Evolutionary conservation across 2,888 invertebrate species (phyloP), one percentile per base, ranked within the genome.

Genomic region (Glaucopsyche alexis): DNA sequence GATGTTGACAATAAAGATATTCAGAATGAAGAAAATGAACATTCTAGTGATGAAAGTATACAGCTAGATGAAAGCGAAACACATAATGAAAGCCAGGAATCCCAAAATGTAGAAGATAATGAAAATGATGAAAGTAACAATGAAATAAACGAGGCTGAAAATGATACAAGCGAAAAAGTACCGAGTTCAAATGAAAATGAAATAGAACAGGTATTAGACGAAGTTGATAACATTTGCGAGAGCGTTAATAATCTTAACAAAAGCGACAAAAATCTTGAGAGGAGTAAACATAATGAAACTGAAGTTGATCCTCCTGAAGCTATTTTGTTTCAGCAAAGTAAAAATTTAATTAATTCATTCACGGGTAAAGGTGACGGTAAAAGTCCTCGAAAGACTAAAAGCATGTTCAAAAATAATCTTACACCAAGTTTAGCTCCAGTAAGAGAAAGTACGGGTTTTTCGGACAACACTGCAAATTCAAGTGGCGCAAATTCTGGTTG

Each of bases 401-500:
- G 81, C 66, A 79, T 86, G 45, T 78, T 84, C n/a, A 84, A 83
- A 40, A 81, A 83, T 0, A 80, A 80, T 70, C 77, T 84, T 0
- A 82, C 75, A 75, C 82, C 81, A 2, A 89, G 85, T 74, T 74
- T 87, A 38, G 85, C 80, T 0, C 81, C 87, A 0, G 78, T 77
- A 0, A 83, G 84, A 78, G 83, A 87, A 16, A 89, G 86, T 55
- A 81, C 79, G 2, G 83, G 81, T 1, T 77, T 87, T 1, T 85
- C 85, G 1, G 86, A 87, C 75, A 85, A 83, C 0, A 81, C 84
- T n/a, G 82, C 38, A 16, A 81, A 86, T 75, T 91, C 89, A 2
- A 90, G 86, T 50, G 86, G 82, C 0, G 90, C 89, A 81, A 86
- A 87, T 1, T 91, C 92, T 0, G 89, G 87, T 0, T 92, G 92